Percentiles rank a stretch among this genome's conserved stretches.
phyloP scores from a whole-genome alignment of 2,797 vertebrate genomes.

The Phylloscopus collybita region DNA sequence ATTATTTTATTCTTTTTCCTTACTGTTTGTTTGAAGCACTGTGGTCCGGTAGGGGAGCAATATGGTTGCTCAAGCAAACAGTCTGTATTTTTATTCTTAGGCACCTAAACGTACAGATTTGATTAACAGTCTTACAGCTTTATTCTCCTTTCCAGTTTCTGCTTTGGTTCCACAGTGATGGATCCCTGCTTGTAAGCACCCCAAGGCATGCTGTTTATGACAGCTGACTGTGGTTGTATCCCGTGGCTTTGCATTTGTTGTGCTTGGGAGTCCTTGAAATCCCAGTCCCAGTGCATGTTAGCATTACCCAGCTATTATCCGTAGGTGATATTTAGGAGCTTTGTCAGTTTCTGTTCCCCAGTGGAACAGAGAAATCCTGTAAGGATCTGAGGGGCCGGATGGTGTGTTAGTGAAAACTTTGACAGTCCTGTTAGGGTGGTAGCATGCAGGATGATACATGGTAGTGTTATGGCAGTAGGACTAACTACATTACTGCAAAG shows the following conservation, averaged over 20 bases:
- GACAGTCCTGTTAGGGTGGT: background rate
- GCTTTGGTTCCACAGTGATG: background rate
- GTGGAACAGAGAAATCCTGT: background rate
- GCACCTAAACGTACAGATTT: background rate
- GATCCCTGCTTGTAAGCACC: background rate
- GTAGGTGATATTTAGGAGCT: background rate
- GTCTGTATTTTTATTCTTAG: background rate
- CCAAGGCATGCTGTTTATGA: background rate
- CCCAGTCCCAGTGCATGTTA: background rate
- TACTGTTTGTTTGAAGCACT: background rate
- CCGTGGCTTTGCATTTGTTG: background rate
- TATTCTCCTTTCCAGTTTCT: background rate
- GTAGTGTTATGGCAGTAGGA: background rate
- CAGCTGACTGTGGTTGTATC: background rate
- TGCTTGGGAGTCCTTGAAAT: background rate
- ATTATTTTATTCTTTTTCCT: background rate
- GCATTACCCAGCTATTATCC: background rate
- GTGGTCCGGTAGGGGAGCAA: background rate
- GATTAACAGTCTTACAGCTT: background rate
- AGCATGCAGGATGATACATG: fast-evolving
- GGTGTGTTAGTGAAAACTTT: background rate
- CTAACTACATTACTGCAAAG: background rate
- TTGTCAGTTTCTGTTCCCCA: background rate
- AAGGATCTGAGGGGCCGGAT: background rate
- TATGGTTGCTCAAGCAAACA: background rate